Evolutionary conservation across 2,797 vertebrate genomes (phyloP).

Genomic region (Gallinago solitaria): DNA sequence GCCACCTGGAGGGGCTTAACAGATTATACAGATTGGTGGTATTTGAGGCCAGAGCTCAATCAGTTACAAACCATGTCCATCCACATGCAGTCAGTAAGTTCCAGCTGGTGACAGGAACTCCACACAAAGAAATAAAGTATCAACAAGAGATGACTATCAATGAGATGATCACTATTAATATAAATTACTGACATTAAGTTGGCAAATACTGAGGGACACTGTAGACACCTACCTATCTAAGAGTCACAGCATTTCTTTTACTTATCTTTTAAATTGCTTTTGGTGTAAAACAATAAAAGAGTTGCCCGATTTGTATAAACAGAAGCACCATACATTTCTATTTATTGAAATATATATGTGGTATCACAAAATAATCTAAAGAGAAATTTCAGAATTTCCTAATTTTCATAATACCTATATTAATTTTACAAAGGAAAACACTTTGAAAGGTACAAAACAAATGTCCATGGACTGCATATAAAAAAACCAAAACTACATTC

Average conservation of each 20-base stretch:
- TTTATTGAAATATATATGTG: background rate
- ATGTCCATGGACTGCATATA: background rate
- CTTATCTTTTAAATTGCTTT: background rate
- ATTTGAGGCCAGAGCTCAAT: background rate
- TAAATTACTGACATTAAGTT: background rate
- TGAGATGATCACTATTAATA: background rate
- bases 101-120: background rate
- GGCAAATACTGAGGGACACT: background rate
- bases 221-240: background rate
- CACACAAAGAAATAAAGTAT: background rate
- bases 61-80: background rate
- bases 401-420: background rate
- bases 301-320: background rate
- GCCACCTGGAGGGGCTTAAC: background rate
- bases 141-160: background rate
- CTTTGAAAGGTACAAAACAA: background rate
- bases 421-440: background rate
- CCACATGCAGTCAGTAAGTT: background rate
- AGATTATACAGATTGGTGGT: background rate
- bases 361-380: background rate
- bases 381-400: background rate
- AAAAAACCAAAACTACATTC: background rate
- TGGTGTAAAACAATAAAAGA: background rate
- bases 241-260: background rate
- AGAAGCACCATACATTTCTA: background rate